Conservation (phyloP, 2,888 invertebrate genomes). For the Pomacea canaliculata region DNA sequence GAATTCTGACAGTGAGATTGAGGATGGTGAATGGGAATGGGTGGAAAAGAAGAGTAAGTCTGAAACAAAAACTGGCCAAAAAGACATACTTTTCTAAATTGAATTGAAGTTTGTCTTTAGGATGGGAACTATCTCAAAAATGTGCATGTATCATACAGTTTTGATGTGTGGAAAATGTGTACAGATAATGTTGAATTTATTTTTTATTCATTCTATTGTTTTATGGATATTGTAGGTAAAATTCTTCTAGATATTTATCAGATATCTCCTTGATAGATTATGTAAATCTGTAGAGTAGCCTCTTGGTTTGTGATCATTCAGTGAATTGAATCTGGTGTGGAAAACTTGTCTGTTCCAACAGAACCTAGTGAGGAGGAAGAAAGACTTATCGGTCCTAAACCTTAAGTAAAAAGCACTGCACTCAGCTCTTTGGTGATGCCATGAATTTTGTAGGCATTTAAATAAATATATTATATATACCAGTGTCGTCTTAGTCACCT, state of each 20-base stretch:
- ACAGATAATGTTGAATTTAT: no score
- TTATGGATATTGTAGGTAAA: no score
- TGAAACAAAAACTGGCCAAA: background rate
- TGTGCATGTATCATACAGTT: no score
- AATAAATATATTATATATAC: no score
- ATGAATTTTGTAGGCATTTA: no score
- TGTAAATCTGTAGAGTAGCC: background rate
- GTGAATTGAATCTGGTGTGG: background rate
- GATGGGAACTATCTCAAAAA: no score
- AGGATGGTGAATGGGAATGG: slow-evolving; percentile 63
- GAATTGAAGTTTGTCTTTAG: background rate
- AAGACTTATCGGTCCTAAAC: slow-evolving; percentile 51
- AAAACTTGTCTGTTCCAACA: background rate
- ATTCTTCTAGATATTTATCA: no score
- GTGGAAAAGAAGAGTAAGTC: slow-evolving; percentile 36
- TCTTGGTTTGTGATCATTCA: background rate
- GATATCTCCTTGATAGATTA: no score
- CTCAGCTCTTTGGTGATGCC: no score
- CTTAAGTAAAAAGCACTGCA: slow-evolving; percentile 45
- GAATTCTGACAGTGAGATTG: slow-evolving; percentile 74
- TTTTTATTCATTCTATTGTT: no score
- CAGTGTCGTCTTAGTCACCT: no score
- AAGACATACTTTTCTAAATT: background rate
- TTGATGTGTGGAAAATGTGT: no score
- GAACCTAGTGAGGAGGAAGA: slow-evolving; percentile 28